phyloP scores from a whole-genome alignment of 2,888 invertebrate genomes.

The Crioceris asparagi region DNA sequence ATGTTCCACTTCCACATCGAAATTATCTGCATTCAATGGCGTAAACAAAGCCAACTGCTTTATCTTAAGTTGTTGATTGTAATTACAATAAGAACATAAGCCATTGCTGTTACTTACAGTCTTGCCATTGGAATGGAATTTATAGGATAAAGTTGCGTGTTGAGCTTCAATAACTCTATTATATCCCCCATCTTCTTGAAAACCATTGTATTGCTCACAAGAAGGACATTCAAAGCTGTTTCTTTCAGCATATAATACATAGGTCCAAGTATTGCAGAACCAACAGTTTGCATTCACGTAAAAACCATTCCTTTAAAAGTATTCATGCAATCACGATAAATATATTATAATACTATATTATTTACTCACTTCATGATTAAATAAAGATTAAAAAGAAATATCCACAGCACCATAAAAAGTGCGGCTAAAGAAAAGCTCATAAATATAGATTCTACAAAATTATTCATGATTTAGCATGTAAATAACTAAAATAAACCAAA shows the following conservation, averaged over 20 bases:
- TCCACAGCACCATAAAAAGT: no score
- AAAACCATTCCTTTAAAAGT: conserved; percentile 51
- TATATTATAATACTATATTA: no score
- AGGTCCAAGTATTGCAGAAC: conserved; percentile 71
- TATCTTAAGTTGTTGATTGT: conserved; percentile 69
- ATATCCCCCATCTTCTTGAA: conserved; percentile 63
- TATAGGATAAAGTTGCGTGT: conserved; percentile 35
- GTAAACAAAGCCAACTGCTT: conserved; percentile 68
- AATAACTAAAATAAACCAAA: no score
- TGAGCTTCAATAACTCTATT: conserved; percentile 57
- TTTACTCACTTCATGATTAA: no score
- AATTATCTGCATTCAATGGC: conserved; percentile 58
- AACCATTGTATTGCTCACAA: conserved; percentile 87
- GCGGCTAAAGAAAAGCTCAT: no score
- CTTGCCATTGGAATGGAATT: conserved; percentile 22
- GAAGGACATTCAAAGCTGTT: conserved; percentile 71
- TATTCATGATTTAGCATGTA: no score
- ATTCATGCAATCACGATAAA: no score
- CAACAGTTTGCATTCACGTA: conserved; percentile 73
- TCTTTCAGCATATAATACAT: conserved; percentile 53
- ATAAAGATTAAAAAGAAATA: no score
- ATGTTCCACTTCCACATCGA: conserved; percentile 55
- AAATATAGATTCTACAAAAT: no score
- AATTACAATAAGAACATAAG: conserved; percentile 70
- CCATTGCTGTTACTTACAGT: conserved; percentile 44